Conservation (phyloP, 2,113 vertebrate genomes). For the Plectropomus leopardus region DNA sequence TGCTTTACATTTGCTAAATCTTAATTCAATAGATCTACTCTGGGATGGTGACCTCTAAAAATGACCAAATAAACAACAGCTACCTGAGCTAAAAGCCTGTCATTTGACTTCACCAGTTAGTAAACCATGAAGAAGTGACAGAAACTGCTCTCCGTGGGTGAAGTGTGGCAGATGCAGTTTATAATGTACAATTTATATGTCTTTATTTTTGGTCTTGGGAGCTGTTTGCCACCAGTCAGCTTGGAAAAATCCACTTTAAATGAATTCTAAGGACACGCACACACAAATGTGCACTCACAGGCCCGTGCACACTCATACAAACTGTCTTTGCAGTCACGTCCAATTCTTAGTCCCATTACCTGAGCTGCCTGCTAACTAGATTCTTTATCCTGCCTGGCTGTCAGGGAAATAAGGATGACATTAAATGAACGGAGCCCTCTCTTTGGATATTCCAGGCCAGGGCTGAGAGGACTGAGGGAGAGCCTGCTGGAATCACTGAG, state of each 20-base stretch:
- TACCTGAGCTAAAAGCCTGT: neutral
- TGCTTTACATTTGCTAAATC: neutral
- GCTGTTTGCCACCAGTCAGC: slow-evolving; percentile 4
- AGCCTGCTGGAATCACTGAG: slow-evolving; percentile 33
- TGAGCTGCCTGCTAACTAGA: slow-evolving; percentile 67
- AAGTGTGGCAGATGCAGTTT: slow-evolving; percentile 23
- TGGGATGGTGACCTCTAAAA: neutral
- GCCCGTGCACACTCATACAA: neutral
- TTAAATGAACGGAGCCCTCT: slow-evolving; percentile 64
- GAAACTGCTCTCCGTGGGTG: neutral
- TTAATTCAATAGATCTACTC: neutral
- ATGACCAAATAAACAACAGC: slow-evolving; percentile 4
- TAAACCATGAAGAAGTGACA: neutral
- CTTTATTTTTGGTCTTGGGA: slow-evolving; percentile 4
- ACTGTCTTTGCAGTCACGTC: slow-evolving; percentile 51
- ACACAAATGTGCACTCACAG: slow-evolving; percentile 2
- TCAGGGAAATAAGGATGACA: slow-evolving; percentile 68
- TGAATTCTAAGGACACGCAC: neutral
- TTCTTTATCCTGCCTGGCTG: slow-evolving; percentile 59
- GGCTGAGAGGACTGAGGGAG: slow-evolving; percentile 24
- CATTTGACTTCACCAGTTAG: neutral
- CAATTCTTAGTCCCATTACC: slow-evolving; percentile 51
- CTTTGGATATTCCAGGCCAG: slow-evolving; percentile 66
- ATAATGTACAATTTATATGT: slow-evolving; percentile 4
- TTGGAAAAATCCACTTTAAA: slow-evolving; percentile 23